Conservation (phyloP, 2,797 vertebrate species). For the Austrolebias charrua region DNA sequence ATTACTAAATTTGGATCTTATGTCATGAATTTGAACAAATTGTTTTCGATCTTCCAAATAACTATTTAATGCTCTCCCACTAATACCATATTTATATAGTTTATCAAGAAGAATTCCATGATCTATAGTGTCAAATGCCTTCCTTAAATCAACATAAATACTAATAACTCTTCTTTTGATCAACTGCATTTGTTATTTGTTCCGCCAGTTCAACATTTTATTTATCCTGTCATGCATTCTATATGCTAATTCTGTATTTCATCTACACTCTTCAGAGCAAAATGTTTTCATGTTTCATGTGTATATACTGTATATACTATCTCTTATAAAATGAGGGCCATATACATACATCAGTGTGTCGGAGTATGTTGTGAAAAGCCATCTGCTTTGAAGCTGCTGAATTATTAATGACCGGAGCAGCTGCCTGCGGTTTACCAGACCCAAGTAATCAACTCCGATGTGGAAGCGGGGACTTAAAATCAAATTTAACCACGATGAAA, state of each 20-base stretch:
- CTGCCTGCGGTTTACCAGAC: slow-evolving; percentile 60
- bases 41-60: too few species aligned
- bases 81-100: too few species aligned
- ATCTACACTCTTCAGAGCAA: not conserved
- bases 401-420: slow-evolving; percentile 76
- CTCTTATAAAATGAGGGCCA: not conserved
- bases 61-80: too few species aligned
- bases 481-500: rapidly evolving
- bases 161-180: too few species aligned
- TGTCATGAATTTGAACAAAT: too few species aligned
- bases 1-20: too few species aligned
- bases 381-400: slow-evolving; percentile 61
- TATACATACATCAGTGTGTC: not conserved
- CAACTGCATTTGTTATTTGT: too few species aligned
- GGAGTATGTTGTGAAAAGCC: slow-evolving; percentile 1
- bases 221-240: not conserved
- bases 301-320: not conserved
- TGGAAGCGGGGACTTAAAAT: not conserved
- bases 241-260: not conserved
- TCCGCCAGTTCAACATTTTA: too few species aligned
- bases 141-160: too few species aligned
- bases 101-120: too few species aligned
- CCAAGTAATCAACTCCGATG: slow-evolving; percentile 49
- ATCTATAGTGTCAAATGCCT: too few species aligned
- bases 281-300: not conserved